Evolutionary conservation across 2,797 vertebrate genomes (phyloP).

Genomic region (Hemitrygon akajei): DNA sequence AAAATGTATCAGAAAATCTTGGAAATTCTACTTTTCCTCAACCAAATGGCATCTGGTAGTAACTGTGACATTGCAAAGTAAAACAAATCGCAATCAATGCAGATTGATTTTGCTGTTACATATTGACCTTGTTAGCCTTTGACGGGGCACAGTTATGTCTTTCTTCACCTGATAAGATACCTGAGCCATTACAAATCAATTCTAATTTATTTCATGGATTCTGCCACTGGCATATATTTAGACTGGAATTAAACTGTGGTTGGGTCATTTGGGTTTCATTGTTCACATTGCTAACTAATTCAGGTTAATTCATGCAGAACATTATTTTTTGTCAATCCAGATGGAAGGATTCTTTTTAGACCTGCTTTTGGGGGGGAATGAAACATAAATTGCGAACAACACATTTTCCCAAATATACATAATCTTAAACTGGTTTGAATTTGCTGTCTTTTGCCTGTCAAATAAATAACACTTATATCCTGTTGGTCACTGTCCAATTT

Average conservation of each 20-base stretch:
- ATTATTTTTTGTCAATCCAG: neutral
- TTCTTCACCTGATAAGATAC: slow-evolving; percentile 94
- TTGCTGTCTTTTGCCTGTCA: neutral
- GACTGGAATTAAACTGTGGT: slow-evolving; percentile 19
- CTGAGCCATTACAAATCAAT: slow-evolving; percentile 98
- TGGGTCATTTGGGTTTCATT: neutral
- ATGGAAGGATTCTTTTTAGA: neutral
- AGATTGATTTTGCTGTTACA: slow-evolving; percentile 96
- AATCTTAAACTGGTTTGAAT: neutral
- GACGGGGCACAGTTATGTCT: slow-evolving; percentile 87
- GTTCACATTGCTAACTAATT: neutral
- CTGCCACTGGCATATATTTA: slow-evolving; percentile 58
- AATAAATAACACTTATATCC: neutral
- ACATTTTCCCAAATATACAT: neutral
- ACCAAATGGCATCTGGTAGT: slow-evolving; percentile 44
- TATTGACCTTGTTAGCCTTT: slow-evolving; percentile 84
- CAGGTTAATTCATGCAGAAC: neutral
- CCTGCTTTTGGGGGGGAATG: neutral
- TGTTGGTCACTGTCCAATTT: neutral
- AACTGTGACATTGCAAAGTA: slow-evolving; percentile 80
- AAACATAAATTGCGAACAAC: neutral
- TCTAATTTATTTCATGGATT: slow-evolving; percentile 87
- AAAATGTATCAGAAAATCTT: slow-evolving; percentile 12
- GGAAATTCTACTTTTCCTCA: neutral
- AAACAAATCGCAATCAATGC: slow-evolving; percentile 97